phyloP scores from a whole-genome alignment of 2,113 vertebrate species.

The Poecile atricapillus region DNA sequence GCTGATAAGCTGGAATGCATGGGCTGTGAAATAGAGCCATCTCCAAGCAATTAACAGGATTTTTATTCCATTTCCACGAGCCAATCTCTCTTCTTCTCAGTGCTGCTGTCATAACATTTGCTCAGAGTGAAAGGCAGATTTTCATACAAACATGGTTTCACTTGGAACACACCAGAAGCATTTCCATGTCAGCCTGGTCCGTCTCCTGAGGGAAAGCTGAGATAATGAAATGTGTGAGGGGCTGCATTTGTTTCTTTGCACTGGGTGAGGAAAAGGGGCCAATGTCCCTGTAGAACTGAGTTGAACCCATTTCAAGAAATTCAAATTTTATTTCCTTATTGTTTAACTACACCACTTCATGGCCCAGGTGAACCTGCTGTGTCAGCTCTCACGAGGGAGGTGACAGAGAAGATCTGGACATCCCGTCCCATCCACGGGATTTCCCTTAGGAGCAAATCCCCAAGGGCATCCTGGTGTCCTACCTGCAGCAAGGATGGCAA shows the following conservation, averaged over 20 bases:
- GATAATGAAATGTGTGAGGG: background rate
- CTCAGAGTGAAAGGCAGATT: slow-evolving; percentile 41
- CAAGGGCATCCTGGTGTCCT: background rate
- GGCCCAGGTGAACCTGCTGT: background rate
- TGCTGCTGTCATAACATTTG: slow-evolving; percentile 55
- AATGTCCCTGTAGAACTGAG: background rate
- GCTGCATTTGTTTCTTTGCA: background rate
- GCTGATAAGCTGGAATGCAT: slow-evolving; percentile 16
- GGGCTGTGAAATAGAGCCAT: slow-evolving; percentile 27
- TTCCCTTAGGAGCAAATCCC: background rate
- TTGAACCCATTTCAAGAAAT: background rate
- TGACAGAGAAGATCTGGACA: background rate
- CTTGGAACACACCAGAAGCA: slow-evolving; percentile 4
- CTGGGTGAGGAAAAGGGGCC: background rate
- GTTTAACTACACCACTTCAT: background rate
- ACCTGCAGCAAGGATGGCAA: slow-evolving; percentile 91
- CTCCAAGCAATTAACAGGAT: slow-evolving; percentile 22
- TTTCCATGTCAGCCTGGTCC: background rate
- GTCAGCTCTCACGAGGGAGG: background rate
- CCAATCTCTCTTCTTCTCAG: background rate
- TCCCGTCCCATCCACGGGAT: background rate
- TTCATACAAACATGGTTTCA: slow-evolving; percentile 14
- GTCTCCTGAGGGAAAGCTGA: background rate
- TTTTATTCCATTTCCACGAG: background rate
- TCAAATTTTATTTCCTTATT: background rate